Base-by-base conservation (phyloP, 37 sponge, comb jelly and placozoan species). In the Cladorhizidae sp. region DNA sequence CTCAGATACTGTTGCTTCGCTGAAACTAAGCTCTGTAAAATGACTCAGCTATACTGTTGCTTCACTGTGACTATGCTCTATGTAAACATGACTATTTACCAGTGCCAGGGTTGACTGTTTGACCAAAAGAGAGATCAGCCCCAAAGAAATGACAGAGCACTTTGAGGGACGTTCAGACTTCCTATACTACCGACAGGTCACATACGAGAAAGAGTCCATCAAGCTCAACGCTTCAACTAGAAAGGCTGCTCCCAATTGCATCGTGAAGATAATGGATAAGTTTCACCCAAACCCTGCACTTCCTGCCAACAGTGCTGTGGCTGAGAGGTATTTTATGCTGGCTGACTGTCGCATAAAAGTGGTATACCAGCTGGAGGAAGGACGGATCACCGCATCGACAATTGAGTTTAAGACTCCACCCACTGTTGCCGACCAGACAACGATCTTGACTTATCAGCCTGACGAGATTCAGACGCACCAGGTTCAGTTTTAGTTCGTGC, bases 51-150 rank as follows among this genome's bases (percentile, higher is more conserved):
- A 12, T 54, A 20, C 17, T 54, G 55, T 12, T 12, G 12, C 61
- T 17, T 59, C 15, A 59, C 61, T 26, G 6, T 59, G 28, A 5
- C 17, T 28, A 6, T 28, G 15, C 18, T 76, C 21, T 3, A 23
- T 80, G 18, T n/a, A n/a, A n/a, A n/a, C n/a, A n/a, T n/a, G n/a
- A n/a, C n/a, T n/a, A n/a, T n/a, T n/a, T n/a, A n/a, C 83, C 70
- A 96, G 97, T 73, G 94, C 92, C 14, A 75, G 98, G 70, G 94
- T 92, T 8, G 98, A 98, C 87, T 93, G 98, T 15, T 67, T 98
- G 64, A 70, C 72, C 6, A 75, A 58, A 18, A 49, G 98, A 57
- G 94, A 93, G 73, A 67, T 86, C 42, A 89, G 85, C 1, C 65
- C 89, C n/a, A 75, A 82, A 29, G 78, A 90, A 55, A 81, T 98